Evolutionary conservation across 2,888 invertebrate genomes (phyloP).

Genomic region (Folsomia manolachei): DNA sequence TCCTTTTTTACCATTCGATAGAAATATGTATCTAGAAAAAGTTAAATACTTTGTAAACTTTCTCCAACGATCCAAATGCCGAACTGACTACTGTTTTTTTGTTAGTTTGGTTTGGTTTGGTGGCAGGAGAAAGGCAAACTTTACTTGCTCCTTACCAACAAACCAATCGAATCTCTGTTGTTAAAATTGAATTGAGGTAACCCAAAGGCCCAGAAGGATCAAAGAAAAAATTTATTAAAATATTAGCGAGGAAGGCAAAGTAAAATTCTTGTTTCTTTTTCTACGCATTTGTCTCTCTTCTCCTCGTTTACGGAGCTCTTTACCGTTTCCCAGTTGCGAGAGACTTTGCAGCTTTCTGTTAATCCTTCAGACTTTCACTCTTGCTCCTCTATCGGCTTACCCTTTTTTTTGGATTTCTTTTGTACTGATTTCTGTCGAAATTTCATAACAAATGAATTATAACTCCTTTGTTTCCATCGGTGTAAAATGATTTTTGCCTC

Average conservation of each 20-base stretch:
- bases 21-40: background rate
- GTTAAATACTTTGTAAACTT: background rate
- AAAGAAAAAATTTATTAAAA: constrained; percentile 20
- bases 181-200: background rate
- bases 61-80: background rate
- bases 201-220: constrained; percentile 9
- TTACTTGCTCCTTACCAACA: background rate
- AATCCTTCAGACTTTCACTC: background rate
- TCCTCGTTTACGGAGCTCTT: background rate
- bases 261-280: background rate
- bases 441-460: constrained; percentile 13
- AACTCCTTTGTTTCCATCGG: constrained; percentile 4
- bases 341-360: background rate
- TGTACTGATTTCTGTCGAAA: background rate
- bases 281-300: background rate
- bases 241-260: constrained; percentile 8
- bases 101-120: background rate
- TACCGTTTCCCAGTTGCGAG: background rate
- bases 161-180: too few species aligned
- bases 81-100: background rate
- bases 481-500: constrained; percentile 11
- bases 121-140: constrained; percentile 6
- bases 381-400: too few species aligned
- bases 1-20: background rate
- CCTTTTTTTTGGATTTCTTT: too few species aligned